Conservation (phyloP, 1,140 invertebrate genomes). For the Cyphomyrmex costatus region DNA sequence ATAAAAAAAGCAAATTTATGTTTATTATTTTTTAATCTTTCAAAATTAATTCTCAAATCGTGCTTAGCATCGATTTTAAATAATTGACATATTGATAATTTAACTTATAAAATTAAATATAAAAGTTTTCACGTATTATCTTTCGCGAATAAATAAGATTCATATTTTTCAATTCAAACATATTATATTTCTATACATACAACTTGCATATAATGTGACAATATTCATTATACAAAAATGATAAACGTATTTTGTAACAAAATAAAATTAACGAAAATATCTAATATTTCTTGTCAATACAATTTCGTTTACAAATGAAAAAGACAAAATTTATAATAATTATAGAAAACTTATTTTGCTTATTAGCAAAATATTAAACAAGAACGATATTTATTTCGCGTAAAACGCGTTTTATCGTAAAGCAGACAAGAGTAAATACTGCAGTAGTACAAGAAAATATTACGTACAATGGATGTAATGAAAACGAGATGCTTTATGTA, state of each 20-base stretch:
- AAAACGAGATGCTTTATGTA: background rate
- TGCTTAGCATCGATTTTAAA: background rate
- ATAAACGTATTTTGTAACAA: background rate
- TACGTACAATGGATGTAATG: background rate
- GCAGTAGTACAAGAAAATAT: slow-evolving; percentile 33
- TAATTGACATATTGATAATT: background rate
- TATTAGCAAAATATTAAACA: background rate
- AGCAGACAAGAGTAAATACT: background rate
- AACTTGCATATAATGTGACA: background rate
- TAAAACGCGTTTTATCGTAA: slow-evolving; percentile 2
- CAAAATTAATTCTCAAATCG: background rate
- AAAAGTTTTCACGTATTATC: background rate
- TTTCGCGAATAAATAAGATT: background rate
- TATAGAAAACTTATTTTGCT: background rate
- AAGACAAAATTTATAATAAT: background rate
- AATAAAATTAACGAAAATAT: background rate
- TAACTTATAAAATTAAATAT: background rate
- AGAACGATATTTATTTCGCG: background rate
- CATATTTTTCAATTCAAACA: background rate
- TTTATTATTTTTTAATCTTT: background rate
- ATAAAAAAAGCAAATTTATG: background rate
- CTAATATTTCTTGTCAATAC: background rate
- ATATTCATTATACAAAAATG: background rate
- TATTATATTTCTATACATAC: background rate
- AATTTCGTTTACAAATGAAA: background rate